phyloP scores from a whole-genome alignment of 2,113 vertebrate genomes.

The Eubucco bourcierii region DNA sequence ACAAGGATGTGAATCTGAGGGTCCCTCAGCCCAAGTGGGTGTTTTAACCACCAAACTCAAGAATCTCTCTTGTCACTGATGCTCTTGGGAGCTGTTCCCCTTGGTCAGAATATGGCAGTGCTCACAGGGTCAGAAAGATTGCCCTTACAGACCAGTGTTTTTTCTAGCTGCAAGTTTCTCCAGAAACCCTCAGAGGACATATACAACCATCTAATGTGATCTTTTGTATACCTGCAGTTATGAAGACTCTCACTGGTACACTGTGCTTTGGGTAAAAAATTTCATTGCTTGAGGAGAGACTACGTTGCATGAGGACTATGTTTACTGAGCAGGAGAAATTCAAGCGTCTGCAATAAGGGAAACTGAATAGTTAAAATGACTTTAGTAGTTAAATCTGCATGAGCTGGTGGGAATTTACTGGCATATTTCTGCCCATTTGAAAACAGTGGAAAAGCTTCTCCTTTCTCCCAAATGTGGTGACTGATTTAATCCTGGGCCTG shows the following conservation, averaged over 20 bases:
- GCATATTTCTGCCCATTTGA: background rate
- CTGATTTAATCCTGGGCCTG: background rate
- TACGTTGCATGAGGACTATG: background rate
- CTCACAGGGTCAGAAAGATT: background rate
- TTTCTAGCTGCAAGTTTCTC: background rate
- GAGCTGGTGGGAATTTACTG: background rate
- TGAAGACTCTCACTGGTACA: background rate
- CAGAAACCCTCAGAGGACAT: background rate
- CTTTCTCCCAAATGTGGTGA: background rate
- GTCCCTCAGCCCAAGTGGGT: background rate
- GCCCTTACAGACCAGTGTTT: background rate
- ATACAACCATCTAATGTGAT: background rate
- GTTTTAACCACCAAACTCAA: background rate
- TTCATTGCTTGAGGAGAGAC: background rate
- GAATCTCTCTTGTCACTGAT: background rate
- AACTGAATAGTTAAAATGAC: background rate
- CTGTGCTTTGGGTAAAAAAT: background rate
- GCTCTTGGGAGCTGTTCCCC: background rate
- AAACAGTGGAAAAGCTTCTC: background rate
- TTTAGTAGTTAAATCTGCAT: background rate
- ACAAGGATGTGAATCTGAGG: background rate
- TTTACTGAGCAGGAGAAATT: background rate
- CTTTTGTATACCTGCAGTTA: background rate
- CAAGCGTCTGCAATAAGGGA: background rate
- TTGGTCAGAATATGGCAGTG: background rate